Percentiles rank a stretch among this genome's conserved stretches.
Evolutionary conservation across 2,888 invertebrate species (phyloP).

Genomic region (Crematogaster levior): DNA sequence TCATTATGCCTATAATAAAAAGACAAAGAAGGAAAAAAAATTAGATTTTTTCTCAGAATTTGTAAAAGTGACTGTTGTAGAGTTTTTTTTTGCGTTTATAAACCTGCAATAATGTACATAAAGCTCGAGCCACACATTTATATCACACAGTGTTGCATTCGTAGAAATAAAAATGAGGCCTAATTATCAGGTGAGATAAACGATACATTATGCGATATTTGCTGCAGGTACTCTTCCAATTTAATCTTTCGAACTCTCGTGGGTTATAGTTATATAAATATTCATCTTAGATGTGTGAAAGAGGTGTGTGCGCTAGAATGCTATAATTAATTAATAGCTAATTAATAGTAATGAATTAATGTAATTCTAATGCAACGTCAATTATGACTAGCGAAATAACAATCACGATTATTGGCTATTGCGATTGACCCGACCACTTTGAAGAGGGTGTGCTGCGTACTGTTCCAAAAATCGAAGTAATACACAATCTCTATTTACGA

Average conservation of each 20-base stretch:
- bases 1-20: background rate
- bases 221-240: constrained; percentile 10
- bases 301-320: background rate
- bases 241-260: constrained; percentile 4
- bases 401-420: background rate
- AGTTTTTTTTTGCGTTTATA: constrained; percentile 1
- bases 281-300: background rate
- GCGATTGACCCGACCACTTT: background rate
- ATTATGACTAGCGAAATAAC: constrained; percentile 4
- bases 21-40: background rate
- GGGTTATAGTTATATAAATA: background rate
- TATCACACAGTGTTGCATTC: constrained; percentile 5
- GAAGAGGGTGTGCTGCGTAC: background rate
- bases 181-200: constrained; percentile 1
- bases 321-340: background rate
- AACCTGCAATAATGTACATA: constrained; percentile 8
- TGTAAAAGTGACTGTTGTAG: background rate
- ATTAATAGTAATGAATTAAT: constrained; percentile 9
- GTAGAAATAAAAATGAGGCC: background rate
- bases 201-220: constrained; percentile 11
- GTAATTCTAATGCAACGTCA: background rate
- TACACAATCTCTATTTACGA: background rate
- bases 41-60: background rate
- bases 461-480: background rate
- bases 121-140: background rate